Conservation (phyloP, 1,140 invertebrate species). For the Radopholus similis region DNA sequence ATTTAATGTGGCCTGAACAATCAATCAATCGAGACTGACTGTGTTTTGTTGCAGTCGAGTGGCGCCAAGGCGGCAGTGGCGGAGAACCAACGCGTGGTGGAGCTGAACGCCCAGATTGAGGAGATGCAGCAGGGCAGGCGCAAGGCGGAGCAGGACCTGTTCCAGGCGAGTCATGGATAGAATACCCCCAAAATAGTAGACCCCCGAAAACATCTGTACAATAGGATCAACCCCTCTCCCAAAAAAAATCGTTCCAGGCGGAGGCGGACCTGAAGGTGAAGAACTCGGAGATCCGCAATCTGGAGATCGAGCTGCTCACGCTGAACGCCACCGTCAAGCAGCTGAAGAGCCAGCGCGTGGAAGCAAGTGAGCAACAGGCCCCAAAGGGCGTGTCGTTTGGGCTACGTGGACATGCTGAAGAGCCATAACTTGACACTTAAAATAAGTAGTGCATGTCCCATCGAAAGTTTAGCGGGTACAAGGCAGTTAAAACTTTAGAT, state of each 20-base stretch:
- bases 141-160: conserved; percentile 44
- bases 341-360: conserved; percentile 89
- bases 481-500: too few species aligned
- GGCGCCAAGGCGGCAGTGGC: not conserved
- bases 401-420: not conserved
- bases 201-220: too few species aligned
- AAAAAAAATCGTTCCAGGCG: conserved; percentile 37
- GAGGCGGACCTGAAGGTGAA: conserved; percentile 47
- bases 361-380: conserved; percentile 67
- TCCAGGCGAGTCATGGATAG: conserved; percentile 33
- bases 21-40: too few species aligned
- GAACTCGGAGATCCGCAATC: conserved; percentile 46
- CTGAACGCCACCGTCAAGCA: conserved; percentile 88
- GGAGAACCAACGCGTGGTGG: conserved; percentile 34
- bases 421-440: not conserved
- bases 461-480: too few species aligned
- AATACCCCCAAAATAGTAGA: too few species aligned
- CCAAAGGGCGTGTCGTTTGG: not conserved
- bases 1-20: too few species aligned
- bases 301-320: conserved; percentile 67
- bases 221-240: too few species aligned
- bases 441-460: too few species aligned
- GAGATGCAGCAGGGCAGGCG: conserved; percentile 28
- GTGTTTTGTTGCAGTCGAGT: not conserved
- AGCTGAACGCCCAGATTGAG: conserved; percentile 42